phyloP scores from a whole-genome alignment of 2,113 vertebrate genomes.

The Macroglossus sobrinus region DNA sequence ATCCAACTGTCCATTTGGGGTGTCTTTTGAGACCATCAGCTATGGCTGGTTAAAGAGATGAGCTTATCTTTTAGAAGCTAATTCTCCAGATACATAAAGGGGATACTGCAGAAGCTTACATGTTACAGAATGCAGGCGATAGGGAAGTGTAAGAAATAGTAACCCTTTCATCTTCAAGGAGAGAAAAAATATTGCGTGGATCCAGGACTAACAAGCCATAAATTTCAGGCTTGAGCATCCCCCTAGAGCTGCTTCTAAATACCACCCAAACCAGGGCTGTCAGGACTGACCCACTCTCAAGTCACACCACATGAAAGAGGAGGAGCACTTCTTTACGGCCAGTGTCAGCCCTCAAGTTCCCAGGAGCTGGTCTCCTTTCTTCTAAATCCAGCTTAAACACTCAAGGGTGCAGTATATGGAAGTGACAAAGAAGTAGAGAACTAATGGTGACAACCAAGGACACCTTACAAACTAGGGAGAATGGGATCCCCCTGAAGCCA shows the following conservation, averaged over 20 bases:
- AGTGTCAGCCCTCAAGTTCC: neutral
- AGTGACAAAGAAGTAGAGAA: neutral
- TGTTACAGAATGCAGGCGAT: conserved; percentile 19
- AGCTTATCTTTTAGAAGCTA: conserved; percentile 35
- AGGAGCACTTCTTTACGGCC: neutral
- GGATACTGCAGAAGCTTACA: neutral
- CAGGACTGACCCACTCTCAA: neutral
- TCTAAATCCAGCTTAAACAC: neutral
- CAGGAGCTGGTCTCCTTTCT: neutral
- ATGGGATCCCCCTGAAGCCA: neutral
- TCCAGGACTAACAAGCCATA: conserved; percentile 36
- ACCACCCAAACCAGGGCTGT: neutral
- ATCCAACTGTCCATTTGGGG: neutral
- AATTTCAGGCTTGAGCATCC: conserved; percentile 38
- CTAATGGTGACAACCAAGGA: neutral
- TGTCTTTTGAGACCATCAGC: neutral
- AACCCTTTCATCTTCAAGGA: conserved; percentile 58
- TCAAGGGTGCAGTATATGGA: neutral
- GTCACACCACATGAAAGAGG: neutral
- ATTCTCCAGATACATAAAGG: conserved; percentile 52
- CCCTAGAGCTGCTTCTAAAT: conserved; percentile 35
- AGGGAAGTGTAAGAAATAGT: neutral
- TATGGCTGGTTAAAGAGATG: neutral
- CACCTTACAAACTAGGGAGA: neutral
- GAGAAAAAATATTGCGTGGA: conserved; percentile 32